phyloP scores from a whole-genome alignment of 2,113 vertebrate species.

The Pedionomus torquatus region DNA sequence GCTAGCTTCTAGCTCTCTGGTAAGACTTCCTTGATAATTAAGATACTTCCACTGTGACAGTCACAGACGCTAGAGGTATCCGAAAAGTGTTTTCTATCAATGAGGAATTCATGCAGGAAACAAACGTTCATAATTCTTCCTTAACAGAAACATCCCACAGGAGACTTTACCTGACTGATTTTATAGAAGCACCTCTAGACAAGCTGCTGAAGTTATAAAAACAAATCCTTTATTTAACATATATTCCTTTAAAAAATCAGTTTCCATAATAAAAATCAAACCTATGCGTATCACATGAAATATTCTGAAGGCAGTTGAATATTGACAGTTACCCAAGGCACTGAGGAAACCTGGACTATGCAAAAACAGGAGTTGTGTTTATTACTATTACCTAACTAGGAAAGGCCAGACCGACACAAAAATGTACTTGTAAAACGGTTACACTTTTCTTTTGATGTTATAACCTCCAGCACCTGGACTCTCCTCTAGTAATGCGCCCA shows the following conservation, averaged over 20 bases:
- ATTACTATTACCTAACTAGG: neutral
- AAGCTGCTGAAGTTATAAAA: conserved; percentile 28
- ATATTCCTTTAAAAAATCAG: neutral
- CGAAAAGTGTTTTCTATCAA: neutral
- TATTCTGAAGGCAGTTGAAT: neutral
- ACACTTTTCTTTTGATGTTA: neutral
- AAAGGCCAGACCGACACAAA: neutral
- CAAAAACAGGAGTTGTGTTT: neutral
- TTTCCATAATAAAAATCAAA: neutral
- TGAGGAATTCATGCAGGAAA: neutral
- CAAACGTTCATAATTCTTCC: neutral
- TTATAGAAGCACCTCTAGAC: neutral
- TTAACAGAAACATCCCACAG: neutral
- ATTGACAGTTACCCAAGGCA: neutral
- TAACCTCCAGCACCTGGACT: neutral
- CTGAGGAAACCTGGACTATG: neutral
- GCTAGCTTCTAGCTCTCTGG: neutral
- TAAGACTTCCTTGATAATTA: neutral
- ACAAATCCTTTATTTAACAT: conserved; percentile 52
- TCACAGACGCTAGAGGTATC: neutral
- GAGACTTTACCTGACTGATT: neutral
- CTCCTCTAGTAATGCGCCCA: neutral
- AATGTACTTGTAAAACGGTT: neutral
- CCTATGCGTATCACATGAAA: neutral
- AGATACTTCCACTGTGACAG: neutral